phyloP scores from a whole-genome alignment of 2,888 invertebrate species.

The Chaitophorus viminalis region DNA sequence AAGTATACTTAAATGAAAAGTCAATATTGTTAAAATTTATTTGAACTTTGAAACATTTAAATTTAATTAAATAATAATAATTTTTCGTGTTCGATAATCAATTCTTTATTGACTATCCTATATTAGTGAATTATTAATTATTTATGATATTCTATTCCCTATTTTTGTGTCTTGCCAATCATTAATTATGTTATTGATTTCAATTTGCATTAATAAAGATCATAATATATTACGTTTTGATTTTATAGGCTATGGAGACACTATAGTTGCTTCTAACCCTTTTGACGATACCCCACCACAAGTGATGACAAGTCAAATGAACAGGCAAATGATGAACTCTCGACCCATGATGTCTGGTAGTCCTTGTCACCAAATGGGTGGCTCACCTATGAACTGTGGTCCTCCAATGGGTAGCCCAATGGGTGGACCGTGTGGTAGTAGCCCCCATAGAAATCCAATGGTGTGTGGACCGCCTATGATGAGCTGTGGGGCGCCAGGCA shows the following conservation, averaged over 20 bases:
- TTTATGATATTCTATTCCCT: background rate
- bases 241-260: constrained; percentile 80
- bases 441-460: constrained; percentile 65
- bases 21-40: too few relatives aligned
- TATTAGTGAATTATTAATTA: background rate
- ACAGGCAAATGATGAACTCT: constrained; percentile 65
- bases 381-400: constrained; percentile 69
- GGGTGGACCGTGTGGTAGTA: constrained; percentile 63
- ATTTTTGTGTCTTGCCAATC: background rate
- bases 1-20: too few relatives aligned
- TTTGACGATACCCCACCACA: constrained; percentile 83
- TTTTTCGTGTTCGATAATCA: background rate
- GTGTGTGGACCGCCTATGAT: constrained; percentile 74
- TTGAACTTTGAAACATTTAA: too few relatives aligned
- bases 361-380: constrained; percentile 73
- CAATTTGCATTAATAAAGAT: background rate
- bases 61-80: too few relatives aligned
- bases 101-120: background rate
- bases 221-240: constrained; percentile 1
- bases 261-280: constrained; percentile 93
- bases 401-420: constrained; percentile 77
- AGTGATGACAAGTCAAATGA: constrained; percentile 68
- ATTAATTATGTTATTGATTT: background rate
- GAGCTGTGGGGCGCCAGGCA: constrained; percentile 71
- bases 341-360: constrained; percentile 67